Base-by-base conservation (phyloP, 2,113 vertebrate genomes). In the Coturnix japonica region DNA sequence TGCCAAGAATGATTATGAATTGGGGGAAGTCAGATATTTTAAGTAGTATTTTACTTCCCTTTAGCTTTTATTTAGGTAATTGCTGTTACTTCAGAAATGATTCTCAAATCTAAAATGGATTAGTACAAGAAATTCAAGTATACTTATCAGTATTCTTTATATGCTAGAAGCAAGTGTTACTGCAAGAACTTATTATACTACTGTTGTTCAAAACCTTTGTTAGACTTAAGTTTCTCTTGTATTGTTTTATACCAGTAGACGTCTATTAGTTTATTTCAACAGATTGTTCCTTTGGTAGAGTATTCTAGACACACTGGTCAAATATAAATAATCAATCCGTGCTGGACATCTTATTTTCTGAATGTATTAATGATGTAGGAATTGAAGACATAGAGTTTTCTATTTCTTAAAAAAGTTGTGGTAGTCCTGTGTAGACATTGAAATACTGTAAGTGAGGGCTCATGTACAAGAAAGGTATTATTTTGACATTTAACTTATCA, bases 211-310 rank as follows among this genome's bases (percentile, higher is more conserved):
- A 39, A 11, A 33, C 23, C 28, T 91, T 54, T 57, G 23, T 81
- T 78, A 74, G 31, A 41, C 6, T 54, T 6, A 23, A n/a, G 1
- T 87, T 92, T 78, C 13, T 60, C 30, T 84, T 89, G 67, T 53
- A 16, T 23, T 81, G 28, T 69, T 25, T 76, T 20, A 10, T 14
- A 31, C 18, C 2, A 1, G 12, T 65, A 25, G 21, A 5, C n/a
- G 35, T 73, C n/a, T 65, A 72, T 76, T 53, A 47, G 11, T 76
- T 79, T 72, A 17, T 93, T 91, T 79, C 39, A 69, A n/a, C 2
- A 4, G 21, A 30, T 75, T 89, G 31, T 70, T 76, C 51, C 9
- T 92, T 66, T 80, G 51, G 54, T 71, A 51, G 18, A 60, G 5
- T 33, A 46, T 74, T 85, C 25, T 70, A 37, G 37, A 70, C 72